These are phyloP conservation scores for Phrynosoma blainvillii DNA, from an alignment of 2,113 vertebrate species.

Conservation along the genomic window DNA sequence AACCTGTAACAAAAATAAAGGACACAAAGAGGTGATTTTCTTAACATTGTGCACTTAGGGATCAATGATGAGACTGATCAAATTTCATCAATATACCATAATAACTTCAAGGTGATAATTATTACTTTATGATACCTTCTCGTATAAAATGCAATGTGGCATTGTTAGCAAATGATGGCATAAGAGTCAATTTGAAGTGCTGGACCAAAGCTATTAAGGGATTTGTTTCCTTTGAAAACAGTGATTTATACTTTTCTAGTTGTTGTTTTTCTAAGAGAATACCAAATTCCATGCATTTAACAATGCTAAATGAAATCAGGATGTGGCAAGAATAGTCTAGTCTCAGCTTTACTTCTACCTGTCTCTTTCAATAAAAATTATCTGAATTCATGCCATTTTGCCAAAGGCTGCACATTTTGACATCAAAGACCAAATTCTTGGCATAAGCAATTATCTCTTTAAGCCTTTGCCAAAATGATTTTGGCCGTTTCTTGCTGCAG, in stretches of 20 bases:
- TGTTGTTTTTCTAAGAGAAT: background rate
- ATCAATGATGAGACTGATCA: too few species aligned
- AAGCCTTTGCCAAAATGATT: constrained; percentile 31
- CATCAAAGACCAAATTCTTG: constrained; percentile 55
- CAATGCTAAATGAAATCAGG: constrained; percentile 45
- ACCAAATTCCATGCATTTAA: constrained; percentile 8
- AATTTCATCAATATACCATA: too few species aligned
- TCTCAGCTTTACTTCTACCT: constrained; percentile 44
- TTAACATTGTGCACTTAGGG: too few species aligned
- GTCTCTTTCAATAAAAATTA: constrained; percentile 11
- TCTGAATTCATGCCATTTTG: constrained; percentile 37
- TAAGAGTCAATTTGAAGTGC: background rate
- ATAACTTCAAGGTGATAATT: too few species aligned
- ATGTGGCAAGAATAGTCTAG: constrained; percentile 9
- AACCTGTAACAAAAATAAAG: too few species aligned
- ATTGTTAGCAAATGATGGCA: background rate
- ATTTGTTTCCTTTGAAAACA: background rate
- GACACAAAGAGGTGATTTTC: too few species aligned
- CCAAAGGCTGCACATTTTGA: constrained; percentile 48
- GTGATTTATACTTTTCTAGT: background rate
- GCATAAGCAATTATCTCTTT: constrained; percentile 36
- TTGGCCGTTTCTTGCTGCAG: background rate
- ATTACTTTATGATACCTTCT: too few species aligned
- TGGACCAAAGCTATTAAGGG: background rate
- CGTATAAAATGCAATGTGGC: background rate